Conservation (phyloP, 2,797 vertebrate species). For the Lepilemur ruficaudatus region DNA sequence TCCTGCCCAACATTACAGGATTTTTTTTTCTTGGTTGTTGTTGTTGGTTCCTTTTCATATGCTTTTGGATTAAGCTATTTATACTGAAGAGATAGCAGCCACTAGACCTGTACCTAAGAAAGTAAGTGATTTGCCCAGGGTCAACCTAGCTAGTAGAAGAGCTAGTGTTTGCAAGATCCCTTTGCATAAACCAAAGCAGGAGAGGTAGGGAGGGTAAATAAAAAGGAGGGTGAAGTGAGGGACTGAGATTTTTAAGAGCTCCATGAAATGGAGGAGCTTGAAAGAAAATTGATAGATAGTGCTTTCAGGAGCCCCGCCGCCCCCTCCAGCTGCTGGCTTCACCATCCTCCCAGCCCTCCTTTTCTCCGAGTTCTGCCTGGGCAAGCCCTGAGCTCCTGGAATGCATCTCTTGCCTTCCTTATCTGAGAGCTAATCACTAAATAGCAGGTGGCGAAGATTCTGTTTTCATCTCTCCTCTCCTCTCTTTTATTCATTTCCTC, state of each 20-base stretch:
- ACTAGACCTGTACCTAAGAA: background rate
- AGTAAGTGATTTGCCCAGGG: background rate
- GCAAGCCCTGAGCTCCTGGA: conserved; percentile 84
- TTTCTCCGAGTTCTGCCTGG: conserved; percentile 77
- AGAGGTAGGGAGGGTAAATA: background rate
- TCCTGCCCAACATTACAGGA: background rate
- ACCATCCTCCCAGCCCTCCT: conserved; percentile 68
- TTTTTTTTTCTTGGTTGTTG: background rate
- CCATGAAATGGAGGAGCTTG: background rate
- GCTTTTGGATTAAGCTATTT: background rate
- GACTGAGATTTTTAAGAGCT: conserved; percentile 22
- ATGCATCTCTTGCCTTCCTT: conserved; percentile 83
- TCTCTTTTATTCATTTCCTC: conserved; percentile 74
- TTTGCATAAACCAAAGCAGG: background rate
- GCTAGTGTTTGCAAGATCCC: background rate
- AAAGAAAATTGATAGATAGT: background rate
- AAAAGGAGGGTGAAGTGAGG: background rate
- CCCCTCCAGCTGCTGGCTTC: background rate
- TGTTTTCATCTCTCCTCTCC: conserved; percentile 81
- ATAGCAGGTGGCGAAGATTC: conserved; percentile 83
- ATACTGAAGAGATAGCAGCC: conserved; percentile 18
- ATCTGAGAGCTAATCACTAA: conserved; percentile 85
- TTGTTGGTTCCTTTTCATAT: background rate
- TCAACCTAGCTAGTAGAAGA: background rate
- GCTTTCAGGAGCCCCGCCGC: background rate